Conservation (phyloP, 2,888 invertebrate species). For the Spodoptera exigua region DNA sequence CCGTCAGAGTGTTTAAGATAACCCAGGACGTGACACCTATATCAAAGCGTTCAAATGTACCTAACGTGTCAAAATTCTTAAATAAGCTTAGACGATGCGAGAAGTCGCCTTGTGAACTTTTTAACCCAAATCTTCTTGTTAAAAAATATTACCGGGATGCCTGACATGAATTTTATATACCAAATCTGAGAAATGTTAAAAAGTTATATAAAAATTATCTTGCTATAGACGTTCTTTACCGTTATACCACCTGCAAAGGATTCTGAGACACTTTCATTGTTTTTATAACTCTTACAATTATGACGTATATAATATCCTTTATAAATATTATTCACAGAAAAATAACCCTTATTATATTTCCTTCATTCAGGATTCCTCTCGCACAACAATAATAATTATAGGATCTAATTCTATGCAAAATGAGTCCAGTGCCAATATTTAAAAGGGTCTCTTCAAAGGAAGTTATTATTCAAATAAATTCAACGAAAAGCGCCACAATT, state of each 20-base stretch:
- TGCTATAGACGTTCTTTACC: neutral
- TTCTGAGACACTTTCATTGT: no score
- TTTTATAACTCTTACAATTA: no score
- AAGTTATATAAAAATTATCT: constrained; percentile 12
- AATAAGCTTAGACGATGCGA: constrained; percentile 54
- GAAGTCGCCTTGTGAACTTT: constrained; percentile 49
- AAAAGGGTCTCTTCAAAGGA: constrained; percentile 16
- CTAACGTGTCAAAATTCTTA: constrained; percentile 68
- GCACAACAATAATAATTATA: constrained; percentile 6
- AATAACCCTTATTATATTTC: no score
- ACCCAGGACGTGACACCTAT: constrained; percentile 75
- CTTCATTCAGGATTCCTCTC: neutral
- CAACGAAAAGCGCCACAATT: constrained; percentile 37
- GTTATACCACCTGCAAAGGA: no score
- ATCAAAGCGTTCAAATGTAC: constrained; percentile 68
- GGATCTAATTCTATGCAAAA: constrained; percentile 17
- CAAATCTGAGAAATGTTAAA: constrained; percentile 2
- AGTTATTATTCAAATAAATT: constrained; percentile 34
- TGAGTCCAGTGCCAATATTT: constrained; percentile 13
- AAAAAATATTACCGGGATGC: constrained; percentile 51
- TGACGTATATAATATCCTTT: no score
- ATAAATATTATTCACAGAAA: no score
- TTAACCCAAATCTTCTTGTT: constrained; percentile 41
- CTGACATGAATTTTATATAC: constrained; percentile 42
- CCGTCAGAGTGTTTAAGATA: constrained; percentile 76